phyloP scores from a whole-genome alignment of 2,797 vertebrate species.

The Sciurus carolinensis region DNA sequence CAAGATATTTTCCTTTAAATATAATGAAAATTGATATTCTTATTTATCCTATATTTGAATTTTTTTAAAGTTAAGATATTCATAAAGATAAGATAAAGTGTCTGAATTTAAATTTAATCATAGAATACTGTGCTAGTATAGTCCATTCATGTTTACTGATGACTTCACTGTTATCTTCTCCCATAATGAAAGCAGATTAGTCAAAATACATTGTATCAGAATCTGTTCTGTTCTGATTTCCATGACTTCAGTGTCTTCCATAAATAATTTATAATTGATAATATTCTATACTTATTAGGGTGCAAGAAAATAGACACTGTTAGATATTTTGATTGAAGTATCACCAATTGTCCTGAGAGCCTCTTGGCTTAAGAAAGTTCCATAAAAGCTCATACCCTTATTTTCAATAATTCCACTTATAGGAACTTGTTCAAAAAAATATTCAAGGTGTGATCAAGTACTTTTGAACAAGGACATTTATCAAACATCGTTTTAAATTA shows the following conservation, averaged over 20 bases:
- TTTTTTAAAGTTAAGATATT: conserved; percentile 22
- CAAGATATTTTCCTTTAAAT: conserved; percentile 35
- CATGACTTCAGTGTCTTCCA: not conserved
- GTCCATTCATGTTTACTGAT: not conserved
- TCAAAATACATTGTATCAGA: not conserved
- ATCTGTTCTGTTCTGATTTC: not conserved
- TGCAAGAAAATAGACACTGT: not conserved
- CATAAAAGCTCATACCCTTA: not conserved
- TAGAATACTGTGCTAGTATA: not conserved
- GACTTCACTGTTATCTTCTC: not conserved
- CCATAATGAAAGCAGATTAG: not conserved
- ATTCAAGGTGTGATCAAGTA: not conserved
- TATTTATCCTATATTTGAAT: not conserved
- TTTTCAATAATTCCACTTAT: not conserved
- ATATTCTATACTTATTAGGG: not conserved
- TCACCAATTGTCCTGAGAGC: not conserved
- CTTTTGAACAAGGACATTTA: not conserved
- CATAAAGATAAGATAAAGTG: not conserved
- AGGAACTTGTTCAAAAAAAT: not conserved
- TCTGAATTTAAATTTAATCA: conserved; percentile 24
- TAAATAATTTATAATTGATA: not conserved
- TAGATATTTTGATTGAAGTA: conserved; percentile 35
- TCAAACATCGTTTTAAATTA: not conserved
- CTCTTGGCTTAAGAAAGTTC: not conserved
- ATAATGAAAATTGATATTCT: not conserved